phyloP scores from a whole-genome alignment of 1,140 invertebrate genomes.

The Rhagoletis pomonella region DNA sequence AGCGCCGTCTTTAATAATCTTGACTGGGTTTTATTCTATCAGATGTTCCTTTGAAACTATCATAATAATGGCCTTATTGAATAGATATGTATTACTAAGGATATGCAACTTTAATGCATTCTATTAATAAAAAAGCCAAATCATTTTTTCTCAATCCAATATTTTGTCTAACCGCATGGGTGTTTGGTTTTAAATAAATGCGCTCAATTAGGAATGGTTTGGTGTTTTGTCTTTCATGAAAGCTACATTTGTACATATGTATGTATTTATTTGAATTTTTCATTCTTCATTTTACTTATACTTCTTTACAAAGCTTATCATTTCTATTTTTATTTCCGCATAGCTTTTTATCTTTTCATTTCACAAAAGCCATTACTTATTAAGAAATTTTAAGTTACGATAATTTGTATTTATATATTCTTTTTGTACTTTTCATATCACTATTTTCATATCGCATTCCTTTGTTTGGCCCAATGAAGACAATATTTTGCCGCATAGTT shows the following conservation, averaged over 20 bases:
- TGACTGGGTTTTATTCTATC: too few species aligned
- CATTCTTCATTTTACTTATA: neutral
- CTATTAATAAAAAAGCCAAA: too few species aligned
- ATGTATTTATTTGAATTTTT: neutral
- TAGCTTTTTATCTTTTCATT: neutral
- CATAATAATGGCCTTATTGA: too few species aligned
- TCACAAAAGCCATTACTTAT: neutral
- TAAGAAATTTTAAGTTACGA: neutral
- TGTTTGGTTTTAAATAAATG: neutral
- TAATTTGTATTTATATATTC: conserved; percentile 30
- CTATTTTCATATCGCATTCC: conserved; percentile 60
- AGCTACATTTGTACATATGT: too few species aligned
- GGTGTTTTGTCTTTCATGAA: too few species aligned
- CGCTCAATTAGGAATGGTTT: neutral
- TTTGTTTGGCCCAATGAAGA: conserved; percentile 57
- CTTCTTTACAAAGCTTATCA: neutral
- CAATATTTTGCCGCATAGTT: conserved; percentile 56
- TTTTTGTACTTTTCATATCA: conserved; percentile 55
- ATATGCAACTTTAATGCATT: too few species aligned
- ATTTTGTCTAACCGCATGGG: neutral
- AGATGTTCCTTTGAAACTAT: too few species aligned
- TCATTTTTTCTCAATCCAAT: too few species aligned
- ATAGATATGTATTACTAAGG: too few species aligned
- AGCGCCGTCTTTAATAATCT: too few species aligned
- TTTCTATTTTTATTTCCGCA: neutral